These are phyloP conservation scores for Thera britannica DNA, from an alignment of 2,888 invertebrate species.

Conservation along the genomic window DNA sequence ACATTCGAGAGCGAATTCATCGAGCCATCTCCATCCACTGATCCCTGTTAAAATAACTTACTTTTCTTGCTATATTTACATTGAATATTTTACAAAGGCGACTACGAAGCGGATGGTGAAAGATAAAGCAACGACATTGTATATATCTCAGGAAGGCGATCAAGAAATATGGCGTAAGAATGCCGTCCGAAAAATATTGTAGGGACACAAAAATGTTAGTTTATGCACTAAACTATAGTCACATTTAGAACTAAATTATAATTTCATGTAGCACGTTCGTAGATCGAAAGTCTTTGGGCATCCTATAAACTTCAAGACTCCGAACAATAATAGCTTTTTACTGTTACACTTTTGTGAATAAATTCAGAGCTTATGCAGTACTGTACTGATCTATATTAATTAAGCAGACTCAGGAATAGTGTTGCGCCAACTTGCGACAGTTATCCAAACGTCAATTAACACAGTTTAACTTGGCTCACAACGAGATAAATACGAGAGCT, in stretches of 20 bases:
- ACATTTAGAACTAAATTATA: too few relatives aligned
- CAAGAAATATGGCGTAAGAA: background rate
- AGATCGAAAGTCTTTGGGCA: too few relatives aligned
- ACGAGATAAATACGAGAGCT: constrained; percentile 26
- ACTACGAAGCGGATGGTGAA: background rate
- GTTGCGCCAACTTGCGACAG: constrained; percentile 40
- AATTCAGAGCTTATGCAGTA: background rate
- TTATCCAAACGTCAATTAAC: constrained; percentile 54
- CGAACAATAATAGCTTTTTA: background rate
- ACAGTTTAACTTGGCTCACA: constrained; percentile 41
- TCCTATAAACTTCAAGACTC: too few relatives aligned
- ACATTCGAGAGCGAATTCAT: constrained; percentile 10
- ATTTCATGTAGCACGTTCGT: too few relatives aligned
- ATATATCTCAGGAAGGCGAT: background rate
- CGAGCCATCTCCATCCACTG: too few relatives aligned
- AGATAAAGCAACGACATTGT: background rate
- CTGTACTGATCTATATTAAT: background rate
- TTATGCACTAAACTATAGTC: too few relatives aligned
- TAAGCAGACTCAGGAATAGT: constrained; percentile 16
- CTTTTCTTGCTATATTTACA: too few relatives aligned
- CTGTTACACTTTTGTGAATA: background rate
- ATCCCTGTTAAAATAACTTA: too few relatives aligned
- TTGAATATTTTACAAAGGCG: too few relatives aligned
- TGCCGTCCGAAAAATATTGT: too few relatives aligned
- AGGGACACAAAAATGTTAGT: too few relatives aligned